Evolutionary conservation across 2,888 invertebrate species (phyloP).

Genomic region (Callinectes sapidus): DNA sequence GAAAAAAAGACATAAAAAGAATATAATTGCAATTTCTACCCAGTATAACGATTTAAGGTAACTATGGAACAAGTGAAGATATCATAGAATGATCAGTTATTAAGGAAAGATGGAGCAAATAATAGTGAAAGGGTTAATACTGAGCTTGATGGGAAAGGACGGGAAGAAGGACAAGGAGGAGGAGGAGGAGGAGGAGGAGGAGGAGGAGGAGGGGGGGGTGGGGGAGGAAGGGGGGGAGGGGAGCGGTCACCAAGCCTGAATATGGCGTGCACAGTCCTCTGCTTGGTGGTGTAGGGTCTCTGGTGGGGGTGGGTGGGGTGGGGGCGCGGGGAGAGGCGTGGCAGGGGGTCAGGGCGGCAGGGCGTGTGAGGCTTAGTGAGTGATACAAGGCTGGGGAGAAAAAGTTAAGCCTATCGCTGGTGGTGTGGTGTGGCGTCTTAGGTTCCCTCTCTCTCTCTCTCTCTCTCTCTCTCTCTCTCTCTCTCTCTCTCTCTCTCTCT

Average conservation of each 20-base stretch:
- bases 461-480: conserved; percentile 26
- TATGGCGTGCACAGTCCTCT: neutral
- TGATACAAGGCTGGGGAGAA: neutral
- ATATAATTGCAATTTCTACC: no score
- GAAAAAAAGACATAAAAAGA: no score
- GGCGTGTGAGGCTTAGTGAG: conserved; percentile 11
- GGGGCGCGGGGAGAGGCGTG: neutral
- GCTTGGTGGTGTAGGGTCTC: neutral
- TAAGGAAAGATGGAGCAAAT: no score
- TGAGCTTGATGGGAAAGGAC: neutral
- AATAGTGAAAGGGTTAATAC: no score
- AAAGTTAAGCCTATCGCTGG: conserved; percentile 9
- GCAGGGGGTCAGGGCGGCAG: neutral
- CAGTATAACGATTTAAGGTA: no score
- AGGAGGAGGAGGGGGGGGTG: no score
- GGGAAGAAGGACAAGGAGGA: neutral
- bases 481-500: conserved; percentile 28
- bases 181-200: neutral
- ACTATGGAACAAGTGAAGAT: no score
- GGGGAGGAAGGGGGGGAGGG: no score
- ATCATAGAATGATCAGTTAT: no score
- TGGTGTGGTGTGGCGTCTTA: neutral
- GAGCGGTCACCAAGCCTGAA: neutral
- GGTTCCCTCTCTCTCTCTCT: conserved; percentile 9
- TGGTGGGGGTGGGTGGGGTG: neutral